Base-by-base conservation (phyloP, 1,140 invertebrate genomes). In the Drosophila punjabiensis region DNA sequence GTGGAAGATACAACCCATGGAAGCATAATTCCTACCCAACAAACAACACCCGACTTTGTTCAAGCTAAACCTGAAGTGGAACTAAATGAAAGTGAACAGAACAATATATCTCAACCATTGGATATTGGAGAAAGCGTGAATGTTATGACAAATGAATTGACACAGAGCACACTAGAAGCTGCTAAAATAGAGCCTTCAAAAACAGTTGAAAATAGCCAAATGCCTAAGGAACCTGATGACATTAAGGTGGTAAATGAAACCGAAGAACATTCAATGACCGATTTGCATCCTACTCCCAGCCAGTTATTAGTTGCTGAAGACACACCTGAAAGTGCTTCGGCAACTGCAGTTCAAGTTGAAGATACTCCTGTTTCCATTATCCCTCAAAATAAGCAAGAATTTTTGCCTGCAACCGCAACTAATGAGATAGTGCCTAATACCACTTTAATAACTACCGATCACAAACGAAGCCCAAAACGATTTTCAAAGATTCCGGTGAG, bases 401-500 rank as follows among this genome's bases (percentile, higher is more conserved):
- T 43, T 35, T 7, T 13, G 4, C 5, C 33, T 5, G 18, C 13
- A n/a, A 10, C 1, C 1, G 5, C 43, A n/a, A 28, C 9, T 9
- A 2, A 33, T 10, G 56, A 47, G 9, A 3, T n/a, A 16, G 33
- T 20, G 0, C 37, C 55, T 10, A 63, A 20, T 18, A 61, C n/a
- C 0, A 20, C 56, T 11, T 8, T 32, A 11, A 53, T 45, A 48
- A 11, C 30, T 2, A 9, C 14, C 13, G 63, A 64, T 8, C 48
- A 71, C 1, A 81, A 79, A 37, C 65, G 63, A 3, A 83, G 62
- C 53, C 64, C 65, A 0, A 92, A 77, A 10, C 76, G 73, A n/a
- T 61, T 85, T 30, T 92, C 90, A 1, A 92, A 85, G 45, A 92
- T 92, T 56, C 90, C 90, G 1, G 79, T 92, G 1, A 74, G 90